Evolutionary conservation across 2,888 invertebrate genomes (phyloP), one percentile per base, ranked within the genome.

Genomic region (Sceliomorpha sp.): DNA sequence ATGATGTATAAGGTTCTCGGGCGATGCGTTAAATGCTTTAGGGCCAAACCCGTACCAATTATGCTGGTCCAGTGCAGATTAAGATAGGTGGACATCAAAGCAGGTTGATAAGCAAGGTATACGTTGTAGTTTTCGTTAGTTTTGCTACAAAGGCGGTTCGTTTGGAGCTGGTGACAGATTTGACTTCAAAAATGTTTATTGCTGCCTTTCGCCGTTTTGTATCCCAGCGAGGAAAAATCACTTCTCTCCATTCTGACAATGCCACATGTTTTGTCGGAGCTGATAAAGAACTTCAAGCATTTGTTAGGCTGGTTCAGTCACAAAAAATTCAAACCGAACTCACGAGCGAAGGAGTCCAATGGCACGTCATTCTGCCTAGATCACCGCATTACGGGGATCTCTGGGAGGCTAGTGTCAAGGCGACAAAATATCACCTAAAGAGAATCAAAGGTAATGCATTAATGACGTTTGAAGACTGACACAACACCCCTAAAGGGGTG

Each of bases 391-490:
- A 15, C 14, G 44, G 44, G 6, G 29, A 29, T 0, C 29, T 44
- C 1, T 44, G 42, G 42, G 42, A 42, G 27, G 42, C 42, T 14
- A 27, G 42, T n/a, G 27, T 42, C 24, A 37, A 8, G 12, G 20
- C 40, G 1, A 12, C 24, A 6, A 85, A 85, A 42, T 56, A 64
- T 15, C 78, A 79, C 32, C 27, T 83, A 1, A 59, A 60, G 9
- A 55, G 74, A 32, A 34, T 76, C 0, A 56, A 71, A 0, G 76
- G 77, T 0, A 56, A 71, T 3, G 8, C 42, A 3, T 40, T 53
- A 3, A 47, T 82, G 1, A 80, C 74, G 1, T 79, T 63, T 15
- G 81, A 85, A 47, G 80, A 83, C 48, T n/a, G 77, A 79, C 20
- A 9, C 64, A 1, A 62, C 74, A 14, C 72, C 74, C 0, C 51